Evolutionary conservation across 2,888 invertebrate species (phyloP).

Genomic region (Andricus curvator): DNA sequence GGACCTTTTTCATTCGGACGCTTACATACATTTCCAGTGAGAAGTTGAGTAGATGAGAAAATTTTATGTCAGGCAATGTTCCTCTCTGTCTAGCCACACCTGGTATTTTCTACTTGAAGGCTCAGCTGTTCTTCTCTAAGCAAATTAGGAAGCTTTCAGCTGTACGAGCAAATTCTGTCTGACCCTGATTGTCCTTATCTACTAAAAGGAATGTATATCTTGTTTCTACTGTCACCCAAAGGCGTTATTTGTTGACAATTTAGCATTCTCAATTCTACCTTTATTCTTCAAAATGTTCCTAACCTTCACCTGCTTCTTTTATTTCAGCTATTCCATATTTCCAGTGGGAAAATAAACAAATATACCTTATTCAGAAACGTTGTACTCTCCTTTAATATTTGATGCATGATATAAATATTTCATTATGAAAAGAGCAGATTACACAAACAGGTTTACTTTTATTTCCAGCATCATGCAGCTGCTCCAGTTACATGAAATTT

Average conservation of each 20-base stretch:
- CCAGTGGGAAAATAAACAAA: neutral
- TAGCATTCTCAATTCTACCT: neutral
- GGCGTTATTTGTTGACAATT: neutral
- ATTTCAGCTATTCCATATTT: neutral
- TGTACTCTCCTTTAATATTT: neutral
- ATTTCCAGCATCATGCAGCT: neutral
- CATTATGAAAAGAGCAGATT: neutral
- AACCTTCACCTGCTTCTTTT: neutral
- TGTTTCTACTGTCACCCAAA: neutral
- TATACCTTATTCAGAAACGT: neutral
- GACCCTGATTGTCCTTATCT: slow-evolving; percentile 13
- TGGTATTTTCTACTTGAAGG: slow-evolving; percentile 32
- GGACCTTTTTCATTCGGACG: no score
- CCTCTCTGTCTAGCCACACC: slow-evolving; percentile 2
- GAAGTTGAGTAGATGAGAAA: slow-evolving; percentile 13
- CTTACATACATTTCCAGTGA: neutral
- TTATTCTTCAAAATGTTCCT: neutral
- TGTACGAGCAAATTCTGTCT: slow-evolving; percentile 1
- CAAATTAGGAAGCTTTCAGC: slow-evolving; percentile 18
- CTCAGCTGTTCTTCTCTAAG: slow-evolving; percentile 30
- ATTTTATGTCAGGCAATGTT: slow-evolving; percentile 6
- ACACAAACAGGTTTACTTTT: neutral
- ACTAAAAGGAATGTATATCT: neutral
- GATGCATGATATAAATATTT: neutral
- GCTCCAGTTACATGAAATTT: neutral